Percentiles rank a stretch among this genome's conserved stretches.
Conservation (phyloP, 2,113 vertebrate species). For the Ceyx cyanopectus region DNA sequence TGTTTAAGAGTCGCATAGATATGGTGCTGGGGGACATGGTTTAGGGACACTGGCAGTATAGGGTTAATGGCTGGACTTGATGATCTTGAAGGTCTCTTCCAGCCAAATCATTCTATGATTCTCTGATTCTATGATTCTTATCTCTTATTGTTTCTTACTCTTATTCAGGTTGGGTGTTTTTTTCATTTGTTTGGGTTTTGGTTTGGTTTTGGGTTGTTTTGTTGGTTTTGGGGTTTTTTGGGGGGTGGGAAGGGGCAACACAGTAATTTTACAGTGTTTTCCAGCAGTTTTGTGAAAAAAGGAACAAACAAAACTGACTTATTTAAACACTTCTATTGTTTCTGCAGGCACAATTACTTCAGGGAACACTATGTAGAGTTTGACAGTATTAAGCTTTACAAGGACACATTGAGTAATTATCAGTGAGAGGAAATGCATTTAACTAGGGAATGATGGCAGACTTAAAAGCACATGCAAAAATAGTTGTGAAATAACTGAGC, state of each 20-base stretch:
- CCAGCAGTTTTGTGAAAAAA: neutral
- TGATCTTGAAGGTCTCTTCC: no score
- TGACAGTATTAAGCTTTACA: neutral
- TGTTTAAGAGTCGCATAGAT: no score
- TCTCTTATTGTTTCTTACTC: no score
- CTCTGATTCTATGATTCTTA: no score
- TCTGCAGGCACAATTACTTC: neutral
- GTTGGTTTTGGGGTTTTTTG: neutral
- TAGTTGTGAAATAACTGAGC: neutral
- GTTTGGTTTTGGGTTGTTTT: no score
- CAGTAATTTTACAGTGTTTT: neutral
- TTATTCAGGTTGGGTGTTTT: no score
- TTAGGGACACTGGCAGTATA: no score
- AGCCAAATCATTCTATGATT: no score
- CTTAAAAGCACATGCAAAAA: neutral
- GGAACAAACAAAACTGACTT: neutral
- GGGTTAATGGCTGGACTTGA: no score
- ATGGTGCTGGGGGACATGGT: no score
- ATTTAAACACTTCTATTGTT: neutral
- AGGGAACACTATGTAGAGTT: neutral
- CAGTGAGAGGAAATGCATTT: neutral
- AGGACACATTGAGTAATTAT: neutral
- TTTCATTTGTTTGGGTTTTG: no score
- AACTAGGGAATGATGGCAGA: neutral
- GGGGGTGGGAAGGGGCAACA: neutral